Evolutionary conservation across 2,888 invertebrate species (phyloP), one percentile per base, ranked within the genome.

Genomic region (Amphipyra berbera): DNA sequence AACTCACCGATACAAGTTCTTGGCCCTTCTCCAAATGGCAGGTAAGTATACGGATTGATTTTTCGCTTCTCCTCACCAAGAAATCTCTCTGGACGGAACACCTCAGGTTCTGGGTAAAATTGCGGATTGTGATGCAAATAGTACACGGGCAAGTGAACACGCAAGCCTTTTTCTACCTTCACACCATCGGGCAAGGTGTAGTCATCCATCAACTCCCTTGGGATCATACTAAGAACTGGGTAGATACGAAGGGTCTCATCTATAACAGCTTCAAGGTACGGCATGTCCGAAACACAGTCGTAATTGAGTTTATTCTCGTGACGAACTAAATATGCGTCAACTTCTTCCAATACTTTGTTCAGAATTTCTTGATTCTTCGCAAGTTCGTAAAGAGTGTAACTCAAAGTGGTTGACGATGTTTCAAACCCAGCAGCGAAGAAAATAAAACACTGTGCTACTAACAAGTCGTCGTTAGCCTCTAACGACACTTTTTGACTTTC

Each of bases 1-100:
- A 7, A 61, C 71, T 72, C n/a, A 88, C 89, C 89, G 8, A 89
- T 79, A 44, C 88, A 88, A 59, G 72, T 64, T 52, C 88, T 77
- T 0, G 82, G 84, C 6, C 88, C 87, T 54, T 83, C 85, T 9
- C 88, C 88, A 58, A 88, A 88, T 0, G 87, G 87, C 5, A 85
- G 50, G 41, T 82, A 87, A 0, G 82, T 81, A 57, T 73, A 88
- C 0, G 82, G 84, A n/a, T 73, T 81, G 2, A 86, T 76, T 4
- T 81, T 72, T 12, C 63, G 55, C 60, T 78, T 84, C n/a, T 78
- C 76, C 0, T 81, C 82, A 0, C 77, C 81, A 1, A 85, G 55
- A 56, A 88, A 88, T 14, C 89, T 73, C 64, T 88, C 86, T 0
- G 89, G 89, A 0, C 63, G 62, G 30, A 67, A 89, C 13, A 60